phyloP scores from a whole-genome alignment of 1,140 invertebrate species.

The Heliconius congener region DNA sequence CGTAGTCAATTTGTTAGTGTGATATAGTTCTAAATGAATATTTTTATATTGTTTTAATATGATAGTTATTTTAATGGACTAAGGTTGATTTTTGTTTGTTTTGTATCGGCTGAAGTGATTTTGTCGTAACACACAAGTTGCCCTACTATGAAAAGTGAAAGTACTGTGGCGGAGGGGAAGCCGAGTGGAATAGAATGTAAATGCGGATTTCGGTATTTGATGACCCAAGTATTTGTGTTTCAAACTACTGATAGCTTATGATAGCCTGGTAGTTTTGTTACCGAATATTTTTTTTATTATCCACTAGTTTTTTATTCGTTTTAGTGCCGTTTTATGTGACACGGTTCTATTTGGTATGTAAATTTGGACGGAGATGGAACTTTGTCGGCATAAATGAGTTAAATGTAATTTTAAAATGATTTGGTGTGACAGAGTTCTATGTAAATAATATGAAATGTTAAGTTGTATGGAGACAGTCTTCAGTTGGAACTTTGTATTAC shows the following conservation, averaged over 20 bases:
- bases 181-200: slow-evolving; percentile 67
- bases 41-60: slow-evolving; percentile 28
- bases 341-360: background rate
- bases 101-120: slow-evolving; percentile 8
- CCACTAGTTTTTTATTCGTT: background rate
- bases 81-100: slow-evolving; percentile 38
- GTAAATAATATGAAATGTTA: background rate
- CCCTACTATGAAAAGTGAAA: slow-evolving; percentile 80
- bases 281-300: slow-evolving; percentile 26
- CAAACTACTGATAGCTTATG: slow-evolving; percentile 30
- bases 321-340: background rate
- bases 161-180: slow-evolving; percentile 56
- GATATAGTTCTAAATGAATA: slow-evolving; percentile 52
- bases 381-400: background rate
- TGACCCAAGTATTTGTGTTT: slow-evolving; percentile 58
- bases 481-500: background rate
- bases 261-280: slow-evolving; percentile 34
- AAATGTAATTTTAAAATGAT: background rate
- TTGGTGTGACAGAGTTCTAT: background rate
- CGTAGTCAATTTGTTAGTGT: slow-evolving; percentile 40
- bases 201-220: slow-evolving; percentile 72
- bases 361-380: background rate
- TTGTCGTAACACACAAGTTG: slow-evolving; percentile 52
- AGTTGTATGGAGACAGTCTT: background rate
- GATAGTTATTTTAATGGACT: slow-evolving; percentile 11